phyloP scores from a whole-genome alignment of 2,888 invertebrate genomes.

The Xanthorhoe designata region DNA sequence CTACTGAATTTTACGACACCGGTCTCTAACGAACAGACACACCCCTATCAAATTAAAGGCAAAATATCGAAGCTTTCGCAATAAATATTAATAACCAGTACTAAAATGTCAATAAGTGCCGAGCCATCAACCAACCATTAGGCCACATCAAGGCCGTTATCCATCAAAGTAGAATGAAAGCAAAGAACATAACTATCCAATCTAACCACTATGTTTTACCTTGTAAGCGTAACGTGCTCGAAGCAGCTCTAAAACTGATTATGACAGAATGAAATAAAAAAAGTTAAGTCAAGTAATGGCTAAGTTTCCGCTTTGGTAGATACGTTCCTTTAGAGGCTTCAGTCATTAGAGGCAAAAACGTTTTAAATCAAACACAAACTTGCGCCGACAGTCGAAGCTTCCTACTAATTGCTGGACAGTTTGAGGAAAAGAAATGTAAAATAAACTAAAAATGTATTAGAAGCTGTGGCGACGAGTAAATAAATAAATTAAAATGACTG shows the following conservation, averaged over 20 bases:
- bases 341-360: conserved; percentile 78
- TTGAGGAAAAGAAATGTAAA: conserved; percentile 46
- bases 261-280: background rate
- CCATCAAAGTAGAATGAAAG: conserved; percentile 4
- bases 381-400: conserved; percentile 62
- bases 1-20: conserved; percentile 36
- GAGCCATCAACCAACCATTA: conserved; percentile 63
- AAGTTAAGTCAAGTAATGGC: background rate
- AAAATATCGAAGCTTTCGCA: conserved; percentile 50
- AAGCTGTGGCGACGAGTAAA: background rate
- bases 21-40: conserved; percentile 37
- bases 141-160: conserved; percentile 18
- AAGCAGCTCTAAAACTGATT: background rate
- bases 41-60: conserved; percentile 48
- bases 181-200: background rate
- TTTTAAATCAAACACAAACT: conserved; percentile 76
- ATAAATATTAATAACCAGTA: conserved; percentile 67
- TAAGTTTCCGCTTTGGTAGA: conserved; percentile 12
- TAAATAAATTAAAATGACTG: conserved; percentile 2
- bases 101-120: conserved; percentile 68
- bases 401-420: conserved; percentile 49
- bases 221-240: background rate
- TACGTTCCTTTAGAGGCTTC: conserved; percentile 11
- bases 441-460: conserved; percentile 1
- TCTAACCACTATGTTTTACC: background rate